These are phyloP conservation scores for Tricholauxania praeusta DNA, from an alignment of 2,888 invertebrate species.

Conservation along the genomic window DNA sequence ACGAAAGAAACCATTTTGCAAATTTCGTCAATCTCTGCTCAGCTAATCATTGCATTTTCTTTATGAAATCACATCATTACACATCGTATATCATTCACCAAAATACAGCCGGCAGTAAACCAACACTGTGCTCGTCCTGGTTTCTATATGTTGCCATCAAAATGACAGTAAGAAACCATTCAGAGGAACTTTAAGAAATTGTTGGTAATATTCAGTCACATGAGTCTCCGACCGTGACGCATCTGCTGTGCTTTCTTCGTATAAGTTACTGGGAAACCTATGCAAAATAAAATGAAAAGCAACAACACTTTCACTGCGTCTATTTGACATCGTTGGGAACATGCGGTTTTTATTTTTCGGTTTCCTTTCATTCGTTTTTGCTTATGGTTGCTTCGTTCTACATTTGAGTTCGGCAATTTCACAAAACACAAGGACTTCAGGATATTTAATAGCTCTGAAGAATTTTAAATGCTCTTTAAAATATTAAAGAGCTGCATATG, in stretches of 20 bases:
- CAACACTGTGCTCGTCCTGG: conserved; percentile 2
- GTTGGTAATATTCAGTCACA: conserved; percentile 1
- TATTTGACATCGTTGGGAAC: neutral
- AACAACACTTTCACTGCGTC: neutral
- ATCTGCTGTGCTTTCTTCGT: neutral
- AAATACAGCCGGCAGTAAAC: neutral
- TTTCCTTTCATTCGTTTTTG: no score
- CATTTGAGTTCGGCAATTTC: no score
- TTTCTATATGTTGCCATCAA: neutral
- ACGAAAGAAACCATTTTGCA: neutral
- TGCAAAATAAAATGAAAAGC: neutral
- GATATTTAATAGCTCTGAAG: no score
- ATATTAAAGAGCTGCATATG: no score
- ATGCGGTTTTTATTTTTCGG: neutral
- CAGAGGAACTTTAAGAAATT: neutral
- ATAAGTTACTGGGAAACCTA: neutral
- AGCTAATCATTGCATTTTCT: neutral
- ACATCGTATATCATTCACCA: conserved; percentile 22
- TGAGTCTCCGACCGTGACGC: neutral
- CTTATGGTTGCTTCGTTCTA: no score
- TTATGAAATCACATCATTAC: conserved; percentile 21
- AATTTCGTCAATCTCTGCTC: conserved; percentile 9
- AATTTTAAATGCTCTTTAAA: no score
- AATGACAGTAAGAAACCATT: conserved; percentile 1
- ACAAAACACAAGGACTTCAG: no score